phyloP scores from a whole-genome alignment of 2,113 vertebrate species.

The Ailurus styani region DNA sequence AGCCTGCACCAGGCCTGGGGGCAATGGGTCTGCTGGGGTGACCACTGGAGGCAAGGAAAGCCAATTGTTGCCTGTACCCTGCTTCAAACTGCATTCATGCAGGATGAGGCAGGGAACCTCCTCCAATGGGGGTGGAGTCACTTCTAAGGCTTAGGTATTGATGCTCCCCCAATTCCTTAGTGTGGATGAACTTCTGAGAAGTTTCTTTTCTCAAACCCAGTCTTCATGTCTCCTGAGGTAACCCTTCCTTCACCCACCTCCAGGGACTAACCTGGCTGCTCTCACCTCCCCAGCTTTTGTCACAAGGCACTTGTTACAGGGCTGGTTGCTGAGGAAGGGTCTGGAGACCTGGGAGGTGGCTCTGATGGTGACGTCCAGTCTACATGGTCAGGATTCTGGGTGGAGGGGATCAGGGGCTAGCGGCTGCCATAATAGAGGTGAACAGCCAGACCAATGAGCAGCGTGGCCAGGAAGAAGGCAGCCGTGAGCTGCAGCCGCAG shows the following conservation, averaged over 20 bases:
- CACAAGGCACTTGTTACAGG: slow-evolving; percentile 73
- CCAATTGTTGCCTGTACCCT: not conserved
- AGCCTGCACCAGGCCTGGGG: not conserved
- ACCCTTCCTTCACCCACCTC: not conserved
- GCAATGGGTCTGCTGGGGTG: not conserved
- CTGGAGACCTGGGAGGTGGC: not conserved
- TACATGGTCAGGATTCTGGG: not conserved
- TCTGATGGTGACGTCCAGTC: not conserved
- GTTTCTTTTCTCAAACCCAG: slow-evolving; percentile 10
- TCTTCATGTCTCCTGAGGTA: not conserved
- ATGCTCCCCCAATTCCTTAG: not conserved
- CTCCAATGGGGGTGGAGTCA: not conserved
- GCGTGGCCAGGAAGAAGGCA: slow-evolving; percentile 85
- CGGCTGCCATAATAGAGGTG: slow-evolving; percentile 88
- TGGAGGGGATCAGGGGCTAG: slow-evolving; percentile 41
- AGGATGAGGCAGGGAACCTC: not conserved
- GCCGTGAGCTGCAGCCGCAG: slow-evolving; percentile 89
- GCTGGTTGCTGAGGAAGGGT: not conserved
- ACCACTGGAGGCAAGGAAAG: not conserved
- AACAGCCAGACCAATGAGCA: slow-evolving; percentile 87
- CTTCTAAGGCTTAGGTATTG: not conserved
- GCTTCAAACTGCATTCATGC: not conserved
- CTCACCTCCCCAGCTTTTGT: slow-evolving; percentile 19
- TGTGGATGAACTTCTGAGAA: not conserved
- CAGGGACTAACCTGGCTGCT: not conserved